These are phyloP conservation scores for Apamea epomidion DNA, from an alignment of 2,888 invertebrate genomes.

Conservation along the genomic window DNA sequence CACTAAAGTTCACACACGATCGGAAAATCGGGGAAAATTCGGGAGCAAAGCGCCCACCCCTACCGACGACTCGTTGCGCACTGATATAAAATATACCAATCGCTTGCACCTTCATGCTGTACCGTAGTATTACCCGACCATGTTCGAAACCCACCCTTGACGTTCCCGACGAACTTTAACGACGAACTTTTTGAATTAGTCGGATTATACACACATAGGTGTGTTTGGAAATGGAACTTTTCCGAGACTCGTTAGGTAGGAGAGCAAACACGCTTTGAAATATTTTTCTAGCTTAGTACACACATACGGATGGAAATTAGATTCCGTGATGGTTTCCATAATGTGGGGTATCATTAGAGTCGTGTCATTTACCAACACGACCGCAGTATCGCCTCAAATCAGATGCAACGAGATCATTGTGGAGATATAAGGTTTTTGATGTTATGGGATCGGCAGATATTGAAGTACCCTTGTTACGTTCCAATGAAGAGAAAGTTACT, in stretches of 20 bases:
- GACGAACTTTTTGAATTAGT: slow-evolving; percentile 58
- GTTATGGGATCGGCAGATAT: slow-evolving; percentile 22
- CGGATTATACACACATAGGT: slow-evolving; percentile 63
- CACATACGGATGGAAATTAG: slow-evolving; percentile 55
- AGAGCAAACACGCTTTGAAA: slow-evolving; percentile 73
- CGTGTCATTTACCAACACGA: slow-evolving; percentile 46
- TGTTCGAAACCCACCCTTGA: slow-evolving; percentile 54
- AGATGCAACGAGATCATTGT: slow-evolving; percentile 52
- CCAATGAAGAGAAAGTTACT: not conserved
- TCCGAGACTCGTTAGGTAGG: slow-evolving; percentile 74
- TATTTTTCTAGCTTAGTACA: slow-evolving; percentile 68
- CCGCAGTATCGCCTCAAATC: slow-evolving; percentile 56
- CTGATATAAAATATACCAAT: slow-evolving; percentile 78
- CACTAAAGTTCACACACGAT: slow-evolving; percentile 76
- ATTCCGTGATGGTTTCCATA: slow-evolving; percentile 47
- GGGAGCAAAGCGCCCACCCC: slow-evolving; percentile 73
- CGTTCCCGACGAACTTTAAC: slow-evolving; percentile 32
- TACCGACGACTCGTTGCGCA: slow-evolving; percentile 73
- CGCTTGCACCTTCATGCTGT: slow-evolving; percentile 73
- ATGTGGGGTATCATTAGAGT: slow-evolving; percentile 46
- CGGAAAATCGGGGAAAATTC: slow-evolving; percentile 68
- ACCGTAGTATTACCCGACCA: slow-evolving; percentile 84
- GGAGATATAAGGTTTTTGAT: slow-evolving; percentile 25
- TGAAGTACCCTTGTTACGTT: not conserved
- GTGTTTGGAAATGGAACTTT: slow-evolving; percentile 69